Conservation (phyloP, 2,113 vertebrate genomes). For the Rattus rattus region DNA sequence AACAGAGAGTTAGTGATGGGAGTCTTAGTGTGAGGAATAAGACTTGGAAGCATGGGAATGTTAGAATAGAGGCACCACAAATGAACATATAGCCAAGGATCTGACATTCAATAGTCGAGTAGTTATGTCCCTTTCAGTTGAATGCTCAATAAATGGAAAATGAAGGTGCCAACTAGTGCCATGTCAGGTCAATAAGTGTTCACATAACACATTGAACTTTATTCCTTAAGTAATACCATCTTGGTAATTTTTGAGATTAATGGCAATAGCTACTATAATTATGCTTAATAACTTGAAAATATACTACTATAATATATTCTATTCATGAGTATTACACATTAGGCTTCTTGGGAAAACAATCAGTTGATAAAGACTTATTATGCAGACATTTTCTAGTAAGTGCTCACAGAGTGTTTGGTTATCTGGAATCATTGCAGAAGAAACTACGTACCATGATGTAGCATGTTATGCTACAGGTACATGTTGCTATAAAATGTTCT, state of each 20-base stretch:
- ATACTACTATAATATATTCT: background rate
- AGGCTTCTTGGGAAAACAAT: background rate
- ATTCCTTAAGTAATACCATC: conserved; percentile 1
- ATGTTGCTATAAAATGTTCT: background rate
- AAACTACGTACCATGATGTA: background rate
- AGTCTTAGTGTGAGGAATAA: background rate
- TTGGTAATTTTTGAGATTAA: background rate
- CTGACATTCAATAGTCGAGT: background rate
- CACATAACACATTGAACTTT: background rate
- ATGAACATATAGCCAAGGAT: accelerated
- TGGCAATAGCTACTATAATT: background rate
- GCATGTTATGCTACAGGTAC: background rate
- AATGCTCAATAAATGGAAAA: background rate
- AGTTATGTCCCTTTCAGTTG: background rate
- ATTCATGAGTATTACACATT: background rate
- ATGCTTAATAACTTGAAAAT: background rate
- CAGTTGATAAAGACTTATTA: background rate
- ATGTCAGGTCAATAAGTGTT: background rate
- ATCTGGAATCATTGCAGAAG: background rate
- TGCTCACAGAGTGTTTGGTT: background rate
- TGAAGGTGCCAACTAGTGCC: background rate
- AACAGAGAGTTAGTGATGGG: background rate
- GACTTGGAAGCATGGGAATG: background rate
- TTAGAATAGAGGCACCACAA: background rate
- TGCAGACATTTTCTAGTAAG: background rate